Evolutionary conservation across 2,113 vertebrate genomes (phyloP), one percentile per base, ranked within the genome.

Genomic region (Colistium nudipinnis): DNA sequence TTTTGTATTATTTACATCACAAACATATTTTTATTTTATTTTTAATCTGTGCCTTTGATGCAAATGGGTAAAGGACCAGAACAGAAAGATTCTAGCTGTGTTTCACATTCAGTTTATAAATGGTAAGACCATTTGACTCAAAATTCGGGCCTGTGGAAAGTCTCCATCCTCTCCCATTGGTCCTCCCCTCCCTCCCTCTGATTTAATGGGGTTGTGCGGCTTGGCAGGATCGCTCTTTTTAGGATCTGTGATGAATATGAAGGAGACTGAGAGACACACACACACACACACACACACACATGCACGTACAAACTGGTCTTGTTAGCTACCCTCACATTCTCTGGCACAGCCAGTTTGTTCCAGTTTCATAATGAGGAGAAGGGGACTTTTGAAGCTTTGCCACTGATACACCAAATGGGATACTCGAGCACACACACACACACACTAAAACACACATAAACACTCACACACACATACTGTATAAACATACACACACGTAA

Each of bases 341-440:
- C 73, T 82, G 70, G 69, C 80, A 81, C 69, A 91, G 71, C 78
- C 73, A 64, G 83, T 87, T 80, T 88, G 90, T 89, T 90, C 87
- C 84, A 88, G 75, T 90, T 90, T 88, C 17, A 79, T 88, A 90
- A 91, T 88, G 84, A 89, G 82, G 80, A 77, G 76, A 85, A 68
- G 73, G 72, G 74, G 48, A 80, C 56, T 81, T 87, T 84, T 88
- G 84, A 87, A 79, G 77, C 70, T 19, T 35, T 71, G 77, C 88
- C 81, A 81, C 66, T 2, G 39, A 70, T 78, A 71, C 55, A 83
- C 77, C 65, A 77, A 78, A 69, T 20, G 63, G 33, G 35, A 76
- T 62, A 70, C 43, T 52, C 22, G 48, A 55, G 60, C 31, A 39
- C 65, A 62, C 69, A 4, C 39, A 41, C 17, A n/a, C 39, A 41